Percentiles rank a stretch among this genome's conserved stretches.
These are phyloP conservation scores for Parapristionchus giblindavisi DNA, from an alignment of 2,888 invertebrate species.

Conservation along the genomic window DNA sequence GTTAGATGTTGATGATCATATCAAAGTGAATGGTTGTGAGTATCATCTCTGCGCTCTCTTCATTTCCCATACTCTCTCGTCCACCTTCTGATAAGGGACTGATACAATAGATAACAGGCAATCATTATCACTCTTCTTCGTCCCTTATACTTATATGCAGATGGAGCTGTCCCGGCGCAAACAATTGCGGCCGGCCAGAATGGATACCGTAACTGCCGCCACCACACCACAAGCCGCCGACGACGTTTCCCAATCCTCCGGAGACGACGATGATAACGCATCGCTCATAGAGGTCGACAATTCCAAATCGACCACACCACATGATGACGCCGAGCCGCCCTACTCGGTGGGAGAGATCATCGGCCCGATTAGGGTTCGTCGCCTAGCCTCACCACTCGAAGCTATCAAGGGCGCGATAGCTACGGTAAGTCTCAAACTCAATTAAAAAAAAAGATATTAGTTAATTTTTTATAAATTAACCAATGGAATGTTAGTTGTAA, in stretches of 20 bases:
- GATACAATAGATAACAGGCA: conserved; percentile 27
- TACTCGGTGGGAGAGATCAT: background rate
- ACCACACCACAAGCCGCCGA: conserved; percentile 21
- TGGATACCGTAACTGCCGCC: no score
- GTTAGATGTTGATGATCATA: no score
- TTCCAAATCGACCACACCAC: no score
- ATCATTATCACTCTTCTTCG: background rate
- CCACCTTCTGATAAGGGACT: conserved; percentile 15
- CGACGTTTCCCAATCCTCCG: conserved; percentile 16
- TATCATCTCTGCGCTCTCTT: background rate
- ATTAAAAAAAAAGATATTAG: no score
- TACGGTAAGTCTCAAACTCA: no score
- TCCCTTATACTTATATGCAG: background rate
- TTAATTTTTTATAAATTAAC: no score
- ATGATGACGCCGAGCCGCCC: background rate
- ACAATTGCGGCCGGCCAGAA: conserved; percentile 26
- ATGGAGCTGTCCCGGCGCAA: conserved; percentile 12
- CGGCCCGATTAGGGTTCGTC: conserved; percentile 9
- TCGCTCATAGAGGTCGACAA: no score
- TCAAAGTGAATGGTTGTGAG: no score
- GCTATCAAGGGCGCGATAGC: conserved; percentile 7
- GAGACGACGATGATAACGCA: no score
- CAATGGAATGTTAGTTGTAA: no score
- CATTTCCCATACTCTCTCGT: background rate
- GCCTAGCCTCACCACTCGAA: conserved; percentile 16